Conservation (phyloP, 2,113 vertebrate genomes). For the Diglossa brunneiventris region DNA sequence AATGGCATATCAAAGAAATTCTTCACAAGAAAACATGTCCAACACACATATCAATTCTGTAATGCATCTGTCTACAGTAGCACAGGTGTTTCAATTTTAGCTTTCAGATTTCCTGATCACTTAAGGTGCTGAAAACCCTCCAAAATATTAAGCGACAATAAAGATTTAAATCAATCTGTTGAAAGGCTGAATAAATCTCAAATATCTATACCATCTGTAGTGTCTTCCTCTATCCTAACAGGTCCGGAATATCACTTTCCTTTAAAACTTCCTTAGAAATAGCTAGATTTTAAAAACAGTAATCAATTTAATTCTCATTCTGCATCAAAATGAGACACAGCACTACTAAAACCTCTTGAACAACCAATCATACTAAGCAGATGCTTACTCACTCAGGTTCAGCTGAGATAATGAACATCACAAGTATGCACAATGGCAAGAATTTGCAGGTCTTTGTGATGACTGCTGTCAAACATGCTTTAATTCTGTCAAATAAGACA, state of each 20-base stretch:
- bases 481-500: neutral
- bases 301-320: neutral
- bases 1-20: neutral
- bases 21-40: neutral
- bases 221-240: neutral
- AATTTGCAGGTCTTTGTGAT: neutral
- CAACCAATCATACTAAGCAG: neutral
- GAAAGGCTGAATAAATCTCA: neutral
- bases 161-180: neutral
- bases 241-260: neutral
- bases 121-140: neutral
- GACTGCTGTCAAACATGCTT: neutral
- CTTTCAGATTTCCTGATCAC: neutral
- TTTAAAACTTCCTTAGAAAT: neutral
- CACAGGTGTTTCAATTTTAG: neutral
- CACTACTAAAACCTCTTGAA: neutral
- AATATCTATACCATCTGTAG: neutral
- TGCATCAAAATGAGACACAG: neutral
- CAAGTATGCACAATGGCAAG: neutral
- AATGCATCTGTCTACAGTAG: neutral
- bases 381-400: neutral
- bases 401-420: rapidly evolving
- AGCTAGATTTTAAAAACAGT: neutral
- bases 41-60: rapidly evolving
- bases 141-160: neutral